These are phyloP conservation scores for Ifrita kowaldi DNA, from an alignment of 2,113 vertebrate species.

Conservation along the genomic window DNA sequence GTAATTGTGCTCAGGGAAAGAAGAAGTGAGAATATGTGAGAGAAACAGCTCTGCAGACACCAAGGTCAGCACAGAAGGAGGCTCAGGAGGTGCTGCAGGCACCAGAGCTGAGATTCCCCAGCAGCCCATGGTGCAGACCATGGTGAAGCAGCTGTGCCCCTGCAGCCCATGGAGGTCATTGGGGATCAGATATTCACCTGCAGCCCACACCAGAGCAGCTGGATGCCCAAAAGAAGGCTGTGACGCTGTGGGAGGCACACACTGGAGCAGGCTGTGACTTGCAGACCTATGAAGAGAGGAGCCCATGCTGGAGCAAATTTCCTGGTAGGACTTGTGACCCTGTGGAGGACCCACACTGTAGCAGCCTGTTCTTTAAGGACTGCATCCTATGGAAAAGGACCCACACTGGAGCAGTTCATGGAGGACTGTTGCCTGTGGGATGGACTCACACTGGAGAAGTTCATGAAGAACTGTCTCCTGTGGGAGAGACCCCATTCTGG, in stretches of 20 bases:
- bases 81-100: background rate
- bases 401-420: background rate
- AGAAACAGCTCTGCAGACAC: background rate
- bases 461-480: background rate
- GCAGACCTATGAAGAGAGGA: background rate
- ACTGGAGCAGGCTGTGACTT: background rate
- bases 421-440: background rate
- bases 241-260: accelerated
- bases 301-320: background rate
- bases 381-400: background rate
- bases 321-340: background rate
- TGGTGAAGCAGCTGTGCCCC: background rate
- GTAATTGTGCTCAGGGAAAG: background rate
- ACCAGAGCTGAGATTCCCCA: background rate
- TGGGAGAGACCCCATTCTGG: background rate
- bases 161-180: background rate
- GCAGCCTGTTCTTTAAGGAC: background rate
- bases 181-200: background rate
- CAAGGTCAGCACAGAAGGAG: background rate
- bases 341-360: no score
- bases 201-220: background rate
- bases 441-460: background rate
- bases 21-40: background rate
- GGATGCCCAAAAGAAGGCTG: background rate
- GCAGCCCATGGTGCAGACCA: accelerated